Evolutionary conservation across 2,888 invertebrate genomes (phyloP), one percentile per base, ranked within the genome.

Genomic region (Mongoloraphidia duomilia): DNA sequence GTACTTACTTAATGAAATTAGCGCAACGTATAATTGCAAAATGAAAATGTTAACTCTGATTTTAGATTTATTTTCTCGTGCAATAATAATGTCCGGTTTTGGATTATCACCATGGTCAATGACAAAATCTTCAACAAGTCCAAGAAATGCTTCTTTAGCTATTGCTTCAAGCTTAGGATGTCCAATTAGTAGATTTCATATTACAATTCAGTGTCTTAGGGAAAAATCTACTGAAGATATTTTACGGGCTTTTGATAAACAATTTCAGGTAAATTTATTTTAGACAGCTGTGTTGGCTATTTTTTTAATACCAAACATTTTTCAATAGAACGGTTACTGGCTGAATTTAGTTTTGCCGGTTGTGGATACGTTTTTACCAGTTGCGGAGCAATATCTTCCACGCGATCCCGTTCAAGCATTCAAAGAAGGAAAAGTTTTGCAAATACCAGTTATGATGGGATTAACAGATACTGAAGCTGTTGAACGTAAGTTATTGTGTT

Each of bases 401-500:
- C 58, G 64, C 50, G 68, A 75, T 51, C 73, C 81, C 36, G 60
- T 68, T 35, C 64, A 66, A 51, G 74, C 75, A 40, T 63, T 83
- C 34, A 69, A 72, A 53, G 61, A 64, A 39, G 72, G 75, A 49
- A 67, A 71, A 50, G 74, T 70, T 56, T 65, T 72, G 49, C 75
- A 77, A 62, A 73, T 84, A 12, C 80, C 84, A 34, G 65, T 84
- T 42, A 65, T 86, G 48, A 71, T 82, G 45, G 85, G 85, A 17
- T 73, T 81, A 46, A 75, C 78, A n/a, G 76, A 77, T 57, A 76
- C 82, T 55, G 82, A 82, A 61, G 76, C 76, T 34, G 70, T 80
- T 55, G 67, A 73, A 58, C 70, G 76, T 75, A 58, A 56, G 65
- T 53, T 12, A 33, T 39, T 12, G 14, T 8, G 17, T 38, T 41